A percentile compares a stretch with the other conserved stretches of the same genome.
Conservation (phyloP, 92 coral and sea anemone genomes). For the Heliopora coerulea region DNA sequence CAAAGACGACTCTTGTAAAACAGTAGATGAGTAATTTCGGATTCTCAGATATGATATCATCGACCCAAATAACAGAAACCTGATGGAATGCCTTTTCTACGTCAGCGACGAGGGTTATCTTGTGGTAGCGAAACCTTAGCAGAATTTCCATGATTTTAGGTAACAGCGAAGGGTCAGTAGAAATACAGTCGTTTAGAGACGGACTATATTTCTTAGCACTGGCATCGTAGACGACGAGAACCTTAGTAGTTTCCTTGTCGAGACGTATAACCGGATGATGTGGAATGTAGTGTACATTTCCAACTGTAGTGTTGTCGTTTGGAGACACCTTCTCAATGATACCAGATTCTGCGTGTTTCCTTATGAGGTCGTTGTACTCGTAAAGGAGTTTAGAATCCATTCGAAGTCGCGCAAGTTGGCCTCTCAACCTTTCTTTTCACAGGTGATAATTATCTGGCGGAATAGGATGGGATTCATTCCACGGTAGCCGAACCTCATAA, state of each 20-base stretch:
- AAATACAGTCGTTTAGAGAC: constrained; percentile 31
- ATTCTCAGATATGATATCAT: constrained; percentile 25
- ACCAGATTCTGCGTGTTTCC: constrained; percentile 40
- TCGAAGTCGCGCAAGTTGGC: constrained; percentile 8
- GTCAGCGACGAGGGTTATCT: no score
- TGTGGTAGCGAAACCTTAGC: constrained; percentile 36
- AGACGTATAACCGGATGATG: constrained; percentile 53
- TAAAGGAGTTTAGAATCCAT: constrained; percentile 2
- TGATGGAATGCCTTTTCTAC: constrained; percentile 45
- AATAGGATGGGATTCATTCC: constrained; percentile 29
- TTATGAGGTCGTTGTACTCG: constrained; percentile 41
- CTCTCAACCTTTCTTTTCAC: constrained; percentile 1
- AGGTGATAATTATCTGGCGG: constrained; percentile 40
- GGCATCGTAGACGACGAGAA: constrained; percentile 51
- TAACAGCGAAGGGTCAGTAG: constrained; percentile 16
- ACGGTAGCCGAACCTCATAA: constrained; percentile 32
- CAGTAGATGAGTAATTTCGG: constrained; percentile 41
- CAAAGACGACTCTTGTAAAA: constrained; percentile 41
- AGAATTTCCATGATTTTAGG: constrained; percentile 36
- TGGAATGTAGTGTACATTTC: constrained; percentile 51
- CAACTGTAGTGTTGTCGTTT: background rate
- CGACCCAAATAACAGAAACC: constrained; percentile 26
- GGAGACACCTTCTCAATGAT: constrained; percentile 43
- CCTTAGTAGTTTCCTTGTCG: constrained; percentile 51
- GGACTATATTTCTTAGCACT: constrained; percentile 26